Conservation (phyloP, 2,888 invertebrate species). For the Drosophila tanythrix region DNA sequence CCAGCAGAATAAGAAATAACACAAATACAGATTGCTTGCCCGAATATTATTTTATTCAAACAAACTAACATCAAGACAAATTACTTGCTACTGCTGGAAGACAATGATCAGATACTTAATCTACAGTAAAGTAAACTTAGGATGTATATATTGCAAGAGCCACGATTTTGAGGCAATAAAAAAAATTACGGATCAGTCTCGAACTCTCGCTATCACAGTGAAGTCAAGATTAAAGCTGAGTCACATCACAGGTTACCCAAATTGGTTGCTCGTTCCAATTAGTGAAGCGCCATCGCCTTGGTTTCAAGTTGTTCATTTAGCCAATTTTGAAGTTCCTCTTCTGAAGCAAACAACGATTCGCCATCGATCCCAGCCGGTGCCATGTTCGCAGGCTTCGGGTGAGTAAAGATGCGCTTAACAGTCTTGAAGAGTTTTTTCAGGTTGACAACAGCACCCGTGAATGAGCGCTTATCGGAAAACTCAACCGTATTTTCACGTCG, state of each 20-base stretch:
- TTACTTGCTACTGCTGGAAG: conserved; percentile 47
- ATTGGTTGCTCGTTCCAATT: conserved; percentile 13
- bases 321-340: conserved; percentile 72
- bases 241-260: conserved; percentile 58
- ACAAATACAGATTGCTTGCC: not conserved
- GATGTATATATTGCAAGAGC: conserved; percentile 41
- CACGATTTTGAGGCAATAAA: conserved; percentile 19
- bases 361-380: conserved; percentile 2
- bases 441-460: conserved; percentile 58
- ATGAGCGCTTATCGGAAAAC: conserved; percentile 41
- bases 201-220: conserved; percentile 65
- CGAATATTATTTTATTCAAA: conserved; percentile 47
- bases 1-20: not conserved
- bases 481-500: conserved; percentile 18
- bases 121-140: conserved; percentile 24
- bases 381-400: conserved; percentile 29
- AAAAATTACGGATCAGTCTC: conserved; percentile 45
- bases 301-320: conserved; percentile 66
- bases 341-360: conserved; percentile 41
- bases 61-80: conserved; percentile 68
- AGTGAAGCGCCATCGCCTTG: conserved; percentile 18
- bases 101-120: conserved; percentile 59
- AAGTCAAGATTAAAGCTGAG: conserved; percentile 57
- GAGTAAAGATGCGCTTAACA: conserved; percentile 58
- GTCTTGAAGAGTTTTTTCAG: conserved; percentile 61